These are phyloP conservation scores for Bergia sp. DNA, from an alignment of 92 coral and sea anemone species.

Conservation along the genomic window DNA sequence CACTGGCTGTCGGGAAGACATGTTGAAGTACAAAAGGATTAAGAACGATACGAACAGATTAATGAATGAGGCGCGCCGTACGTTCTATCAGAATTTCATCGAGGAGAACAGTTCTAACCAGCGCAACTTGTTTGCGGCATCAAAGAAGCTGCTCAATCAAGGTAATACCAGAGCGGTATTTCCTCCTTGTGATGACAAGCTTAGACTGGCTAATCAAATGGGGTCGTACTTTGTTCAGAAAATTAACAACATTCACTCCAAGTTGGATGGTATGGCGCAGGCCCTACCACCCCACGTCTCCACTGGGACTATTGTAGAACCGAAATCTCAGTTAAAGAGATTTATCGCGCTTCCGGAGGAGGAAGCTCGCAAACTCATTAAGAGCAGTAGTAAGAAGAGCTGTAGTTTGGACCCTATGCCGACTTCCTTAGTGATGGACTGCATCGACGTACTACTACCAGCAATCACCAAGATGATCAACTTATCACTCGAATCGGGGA, in stretches of 20 bases:
- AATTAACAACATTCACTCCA: conserved; percentile 52
- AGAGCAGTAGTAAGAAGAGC: conserved; percentile 32
- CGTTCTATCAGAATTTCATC: conserved; percentile 60
- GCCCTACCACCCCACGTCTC: background rate
- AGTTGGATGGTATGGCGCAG: conserved; percentile 44
- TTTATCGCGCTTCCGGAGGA: conserved; percentile 39
- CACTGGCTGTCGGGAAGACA: too few relatives aligned
- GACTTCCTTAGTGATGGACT: conserved; percentile 33
- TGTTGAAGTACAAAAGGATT: too few relatives aligned
- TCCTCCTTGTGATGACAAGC: conserved; percentile 27
- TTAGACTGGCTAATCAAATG: conserved; percentile 30
- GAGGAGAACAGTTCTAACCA: conserved; percentile 55
- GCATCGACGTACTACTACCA: conserved; percentile 40
- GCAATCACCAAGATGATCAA: conserved; percentile 29
- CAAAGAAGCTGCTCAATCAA: conserved; percentile 58
- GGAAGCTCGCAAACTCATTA: conserved; percentile 47
- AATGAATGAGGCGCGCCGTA: conserved; percentile 43
- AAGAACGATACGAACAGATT: conserved; percentile 49
- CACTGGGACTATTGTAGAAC: conserved; percentile 3
- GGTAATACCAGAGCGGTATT: conserved; percentile 43
- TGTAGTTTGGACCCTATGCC: conserved; percentile 39
- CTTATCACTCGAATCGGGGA: conserved; percentile 35
- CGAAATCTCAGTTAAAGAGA: conserved; percentile 28
- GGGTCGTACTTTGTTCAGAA: conserved; percentile 59
- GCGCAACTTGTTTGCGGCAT: conserved; percentile 43